Evolutionary conservation across 2,113 vertebrate genomes (phyloP).

Genomic region (Colaptes auratus): DNA sequence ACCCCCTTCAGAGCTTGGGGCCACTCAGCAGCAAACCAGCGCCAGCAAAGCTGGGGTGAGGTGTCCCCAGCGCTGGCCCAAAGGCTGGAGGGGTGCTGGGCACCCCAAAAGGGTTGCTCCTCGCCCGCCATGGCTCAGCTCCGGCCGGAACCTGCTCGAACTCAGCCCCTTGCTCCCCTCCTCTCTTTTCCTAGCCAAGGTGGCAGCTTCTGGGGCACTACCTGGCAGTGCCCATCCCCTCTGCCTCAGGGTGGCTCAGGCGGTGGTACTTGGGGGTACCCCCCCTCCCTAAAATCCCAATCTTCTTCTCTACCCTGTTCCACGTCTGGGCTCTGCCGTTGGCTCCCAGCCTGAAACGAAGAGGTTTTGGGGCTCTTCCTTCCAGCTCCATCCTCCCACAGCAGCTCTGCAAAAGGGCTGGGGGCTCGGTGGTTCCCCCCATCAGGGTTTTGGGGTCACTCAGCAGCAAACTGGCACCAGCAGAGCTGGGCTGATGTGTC

Average conservation of each 20-base stretch:
- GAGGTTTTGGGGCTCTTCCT: accelerated
- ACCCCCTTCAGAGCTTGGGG: neutral
- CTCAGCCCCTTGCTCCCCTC: accelerated
- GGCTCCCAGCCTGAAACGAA: accelerated
- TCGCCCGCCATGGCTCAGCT: accelerated
- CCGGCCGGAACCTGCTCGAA: accelerated
- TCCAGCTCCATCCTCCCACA: accelerated
- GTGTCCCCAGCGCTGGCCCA: neutral
- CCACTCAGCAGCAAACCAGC: neutral
- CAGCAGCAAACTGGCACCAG: neutral
- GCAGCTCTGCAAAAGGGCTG: accelerated
- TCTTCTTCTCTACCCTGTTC: accelerated
- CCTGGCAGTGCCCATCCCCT: neutral
- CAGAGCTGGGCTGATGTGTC: accelerated
- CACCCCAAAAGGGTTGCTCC: neutral
- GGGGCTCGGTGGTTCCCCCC: neutral
- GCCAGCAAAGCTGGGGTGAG: accelerated
- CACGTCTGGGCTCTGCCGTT: accelerated
- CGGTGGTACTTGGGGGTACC: neutral
- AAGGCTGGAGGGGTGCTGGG: neutral
- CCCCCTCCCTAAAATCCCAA: accelerated
- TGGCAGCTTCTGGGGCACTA: neutral
- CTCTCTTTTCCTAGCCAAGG: accelerated
- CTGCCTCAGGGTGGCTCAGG: accelerated
- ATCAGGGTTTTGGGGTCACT: neutral